These are phyloP conservation scores for Corythucha ciliata DNA, from an alignment of 2,888 invertebrate species.

Conservation along the genomic window DNA sequence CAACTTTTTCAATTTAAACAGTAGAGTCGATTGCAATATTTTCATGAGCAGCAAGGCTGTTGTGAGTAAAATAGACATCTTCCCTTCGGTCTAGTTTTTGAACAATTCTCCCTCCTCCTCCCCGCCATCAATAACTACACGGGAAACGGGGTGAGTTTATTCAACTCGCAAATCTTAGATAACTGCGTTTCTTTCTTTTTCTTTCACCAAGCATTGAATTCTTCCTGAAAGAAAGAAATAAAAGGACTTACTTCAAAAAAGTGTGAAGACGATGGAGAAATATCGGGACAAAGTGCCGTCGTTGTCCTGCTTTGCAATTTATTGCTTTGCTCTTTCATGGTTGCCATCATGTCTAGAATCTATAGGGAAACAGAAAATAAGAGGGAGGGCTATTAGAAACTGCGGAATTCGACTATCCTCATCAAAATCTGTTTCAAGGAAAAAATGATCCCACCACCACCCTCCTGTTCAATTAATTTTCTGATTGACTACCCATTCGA, in stretches of 20 bases:
- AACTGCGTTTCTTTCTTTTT: not conserved
- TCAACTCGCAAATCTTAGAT: no score
- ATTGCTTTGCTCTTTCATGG: slow-evolving; percentile 56
- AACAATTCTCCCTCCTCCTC: no score
- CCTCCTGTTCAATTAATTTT: no score
- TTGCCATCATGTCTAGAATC: slow-evolving; percentile 62
- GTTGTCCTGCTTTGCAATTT: slow-evolving; percentile 38
- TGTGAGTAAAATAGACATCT: no score
- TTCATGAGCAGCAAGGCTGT: no score
- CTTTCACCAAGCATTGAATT: not conserved
- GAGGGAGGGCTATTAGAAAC: not conserved
- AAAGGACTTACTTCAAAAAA: slow-evolving; percentile 64
- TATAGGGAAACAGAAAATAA: slow-evolving; percentile 43
- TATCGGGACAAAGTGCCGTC: slow-evolving; percentile 64
- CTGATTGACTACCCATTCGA: no score
- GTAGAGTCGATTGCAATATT: no score
- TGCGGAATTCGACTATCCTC: not conserved
- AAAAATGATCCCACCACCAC: no score
- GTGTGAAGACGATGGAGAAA: slow-evolving; percentile 77
- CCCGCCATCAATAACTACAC: no score
- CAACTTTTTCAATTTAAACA: no score
- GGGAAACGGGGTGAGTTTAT: no score
- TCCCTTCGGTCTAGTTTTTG: no score
- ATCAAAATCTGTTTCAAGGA: not conserved
- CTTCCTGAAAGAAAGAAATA: slow-evolving; percentile 45